phyloP scores from a whole-genome alignment of 35 echinoderm and acorn worm species.

The Chiridota heheva region DNA sequence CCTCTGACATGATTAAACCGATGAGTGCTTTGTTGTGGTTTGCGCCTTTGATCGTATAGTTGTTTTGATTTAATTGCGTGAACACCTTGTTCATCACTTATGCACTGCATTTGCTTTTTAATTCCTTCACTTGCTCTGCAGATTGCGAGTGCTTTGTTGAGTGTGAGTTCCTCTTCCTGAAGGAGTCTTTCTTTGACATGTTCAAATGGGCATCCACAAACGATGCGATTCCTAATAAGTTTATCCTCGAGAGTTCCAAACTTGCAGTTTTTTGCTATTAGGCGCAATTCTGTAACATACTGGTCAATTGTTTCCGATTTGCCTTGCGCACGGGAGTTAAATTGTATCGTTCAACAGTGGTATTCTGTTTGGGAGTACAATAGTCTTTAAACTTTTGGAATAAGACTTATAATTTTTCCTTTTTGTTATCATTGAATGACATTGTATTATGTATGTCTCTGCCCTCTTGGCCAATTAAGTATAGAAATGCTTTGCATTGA shows the following conservation, averaged over 20 bases:
- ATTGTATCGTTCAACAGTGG: conserved; percentile 38
- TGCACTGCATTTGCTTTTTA: conserved; percentile 23
- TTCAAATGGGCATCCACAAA: background rate
- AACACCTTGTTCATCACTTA: conserved; percentile 15
- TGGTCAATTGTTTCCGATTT: conserved; percentile 27
- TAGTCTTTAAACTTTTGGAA: conserved; percentile 26
- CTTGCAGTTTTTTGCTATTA: conserved; percentile 29
- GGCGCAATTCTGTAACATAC: conserved; percentile 33
- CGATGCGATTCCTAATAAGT: conserved; percentile 12
- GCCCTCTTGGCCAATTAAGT: conserved; percentile 35
- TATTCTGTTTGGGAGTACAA: conserved; percentile 36
- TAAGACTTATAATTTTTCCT: background rate
- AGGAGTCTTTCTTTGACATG: background rate
- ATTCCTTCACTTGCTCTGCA: conserved; percentile 7
- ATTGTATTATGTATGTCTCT: conserved; percentile 25
- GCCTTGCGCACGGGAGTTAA: conserved; percentile 32
- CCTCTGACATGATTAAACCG: background rate
- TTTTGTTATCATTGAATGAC: background rate
- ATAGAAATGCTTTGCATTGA: conserved; percentile 14
- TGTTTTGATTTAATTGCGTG: conserved; percentile 4
- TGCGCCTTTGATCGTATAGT: background rate
- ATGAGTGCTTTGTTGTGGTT: background rate
- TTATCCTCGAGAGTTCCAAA: conserved; percentile 9
- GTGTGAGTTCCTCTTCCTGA: background rate
- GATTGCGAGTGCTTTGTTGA: background rate